Conservation (phyloP, 1,140 invertebrate species). For the Drosophila ercepeae region DNA sequence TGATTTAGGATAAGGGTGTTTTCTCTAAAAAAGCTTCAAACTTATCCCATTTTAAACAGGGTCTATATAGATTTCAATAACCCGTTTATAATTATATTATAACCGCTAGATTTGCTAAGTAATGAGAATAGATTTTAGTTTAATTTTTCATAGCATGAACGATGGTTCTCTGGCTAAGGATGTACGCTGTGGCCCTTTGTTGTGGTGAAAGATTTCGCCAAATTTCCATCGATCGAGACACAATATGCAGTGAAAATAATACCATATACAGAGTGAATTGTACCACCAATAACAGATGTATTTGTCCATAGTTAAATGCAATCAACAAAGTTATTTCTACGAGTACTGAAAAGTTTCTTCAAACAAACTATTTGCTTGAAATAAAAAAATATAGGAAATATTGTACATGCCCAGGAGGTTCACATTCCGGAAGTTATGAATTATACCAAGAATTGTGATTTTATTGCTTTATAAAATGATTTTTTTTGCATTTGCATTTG, state of each 20-base stretch:
- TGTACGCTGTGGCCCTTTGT: neutral
- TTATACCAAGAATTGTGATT: neutral
- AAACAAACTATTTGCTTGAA: neutral
- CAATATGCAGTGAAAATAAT: neutral
- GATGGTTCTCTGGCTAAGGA: neutral
- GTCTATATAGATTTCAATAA: no score
- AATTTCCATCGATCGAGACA: neutral
- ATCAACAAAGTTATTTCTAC: neutral
- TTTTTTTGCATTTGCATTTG: neutral
- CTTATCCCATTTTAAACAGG: no score
- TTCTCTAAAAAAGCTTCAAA: no score
- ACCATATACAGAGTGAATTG: neutral
- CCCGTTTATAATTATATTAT: no score
- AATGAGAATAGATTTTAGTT: neutral
- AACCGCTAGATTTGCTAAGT: no score
- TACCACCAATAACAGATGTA: neutral
- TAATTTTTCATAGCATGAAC: neutral
- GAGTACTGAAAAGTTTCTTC: neutral
- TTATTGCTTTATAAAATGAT: neutral
- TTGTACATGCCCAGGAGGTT: neutral
- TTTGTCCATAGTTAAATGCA: neutral
- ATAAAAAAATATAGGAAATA: neutral
- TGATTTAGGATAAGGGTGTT: no score
- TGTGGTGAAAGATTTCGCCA: neutral
- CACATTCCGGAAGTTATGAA: neutral